Percentiles rank a stretch among this genome's conserved stretches.
Conservation (phyloP, 2,888 invertebrate genomes). For the Chorisops tibialis region DNA sequence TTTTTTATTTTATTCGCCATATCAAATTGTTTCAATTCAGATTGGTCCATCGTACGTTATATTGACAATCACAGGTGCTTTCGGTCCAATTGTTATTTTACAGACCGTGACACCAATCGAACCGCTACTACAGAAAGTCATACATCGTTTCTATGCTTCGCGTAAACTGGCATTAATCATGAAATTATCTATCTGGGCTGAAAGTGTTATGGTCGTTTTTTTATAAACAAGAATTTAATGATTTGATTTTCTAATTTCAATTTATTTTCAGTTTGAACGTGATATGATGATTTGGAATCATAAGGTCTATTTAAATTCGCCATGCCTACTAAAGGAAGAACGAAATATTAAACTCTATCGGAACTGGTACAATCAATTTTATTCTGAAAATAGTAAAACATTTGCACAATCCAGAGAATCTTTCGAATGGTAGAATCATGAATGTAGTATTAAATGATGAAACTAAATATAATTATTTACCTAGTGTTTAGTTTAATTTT, state of each 20-base stretch:
- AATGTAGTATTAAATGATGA: no score
- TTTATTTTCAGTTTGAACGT: conserved; percentile 66
- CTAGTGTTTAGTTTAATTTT: no score
- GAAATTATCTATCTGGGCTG: conserved; percentile 64
- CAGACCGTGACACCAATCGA: conserved; percentile 78
- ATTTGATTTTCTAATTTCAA: not conserved
- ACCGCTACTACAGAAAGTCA: conserved; percentile 70
- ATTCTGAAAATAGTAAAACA: conserved; percentile 66
- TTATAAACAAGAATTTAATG: no score
- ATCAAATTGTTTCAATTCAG: conserved; percentile 37
- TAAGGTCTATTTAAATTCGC: conserved; percentile 69
- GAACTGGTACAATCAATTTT: conserved; percentile 83
- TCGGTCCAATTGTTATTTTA: conserved; percentile 63
- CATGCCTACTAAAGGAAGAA: conserved; percentile 73
- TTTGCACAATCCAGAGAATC: conserved; percentile 46
- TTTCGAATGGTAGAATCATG: conserved; percentile 40
- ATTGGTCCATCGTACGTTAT: conserved; percentile 77
- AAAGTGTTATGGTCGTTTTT: conserved; percentile 62
- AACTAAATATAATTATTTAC: no score
- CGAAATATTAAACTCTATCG: conserved; percentile 68
- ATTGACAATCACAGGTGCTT: conserved; percentile 58
- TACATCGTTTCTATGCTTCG: conserved; percentile 72
- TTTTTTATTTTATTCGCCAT: not conserved
- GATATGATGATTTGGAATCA: conserved; percentile 86
- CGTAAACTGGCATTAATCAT: conserved; percentile 60